Evolutionary conservation across 2,888 invertebrate species (phyloP), one percentile per base, ranked within the genome.

Genomic region (Eumacrocentrus americanus): DNA sequence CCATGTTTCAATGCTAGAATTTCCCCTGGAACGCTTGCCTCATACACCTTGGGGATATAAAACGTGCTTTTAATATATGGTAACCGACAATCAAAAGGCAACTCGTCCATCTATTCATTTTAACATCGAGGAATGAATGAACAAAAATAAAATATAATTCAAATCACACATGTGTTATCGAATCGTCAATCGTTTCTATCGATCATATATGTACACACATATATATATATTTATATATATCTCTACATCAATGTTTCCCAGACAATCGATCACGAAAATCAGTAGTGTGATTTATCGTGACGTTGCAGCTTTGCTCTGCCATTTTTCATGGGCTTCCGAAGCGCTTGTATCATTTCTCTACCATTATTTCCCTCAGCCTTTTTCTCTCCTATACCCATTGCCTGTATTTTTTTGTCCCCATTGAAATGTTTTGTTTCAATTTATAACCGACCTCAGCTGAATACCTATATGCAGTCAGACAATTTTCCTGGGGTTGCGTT

Each of bases 231-330:
- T 18, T 7, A 20, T 12, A 51, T n/a, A 51, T 37, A 37, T 11
- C 16, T 51, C 9, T 12, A 35, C 18, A 50, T 35, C 25, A 16
- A 52, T 52, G 12, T 20, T 40, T 23, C 38, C 23, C 16, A 25
- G 40, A 40, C 40, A 23, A 52, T 52, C 52, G 38, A 52, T 52
- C 52, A 52, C 38, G 12, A 52, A 40, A 40, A 52, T 52, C 37
- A 38, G 22, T 16, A 18, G 14, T 37, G 25, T 52, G 52, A 52
- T 52, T 52, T 40, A 52, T 52, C 52, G 16, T 6, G 22, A 37
- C 34, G 22, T 37, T 22, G 22, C 52, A 40, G 52, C 40, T 52
- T 52, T 52, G 14, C 40, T 40, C 34, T 51, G 25, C 20, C 23
- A 52, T 52, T 52, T 52, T 52, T 52, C 34, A 52, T 40, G 20